Conservation (phyloP, 2,888 invertebrate species). For the Augochlorella aurata region DNA sequence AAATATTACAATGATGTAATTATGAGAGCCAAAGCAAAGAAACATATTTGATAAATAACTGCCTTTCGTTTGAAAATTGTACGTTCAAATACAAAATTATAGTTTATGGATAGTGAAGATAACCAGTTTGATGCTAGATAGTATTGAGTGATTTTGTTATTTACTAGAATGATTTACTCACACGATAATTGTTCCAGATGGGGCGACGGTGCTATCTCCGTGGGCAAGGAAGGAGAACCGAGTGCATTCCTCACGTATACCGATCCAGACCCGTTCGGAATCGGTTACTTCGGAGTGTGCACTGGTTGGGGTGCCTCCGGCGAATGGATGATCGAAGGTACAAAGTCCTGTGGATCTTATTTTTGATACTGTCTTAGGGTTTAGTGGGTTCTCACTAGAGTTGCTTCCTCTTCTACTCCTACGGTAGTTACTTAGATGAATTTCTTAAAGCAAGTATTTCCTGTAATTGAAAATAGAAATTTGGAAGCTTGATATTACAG, state of each 20-base stretch:
- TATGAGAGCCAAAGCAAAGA: no score
- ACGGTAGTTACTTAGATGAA: not conserved
- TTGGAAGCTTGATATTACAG: not conserved
- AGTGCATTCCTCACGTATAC: slow-evolving; percentile 89
- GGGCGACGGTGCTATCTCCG: slow-evolving; percentile 83
- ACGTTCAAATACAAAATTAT: no score
- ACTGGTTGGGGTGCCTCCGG: slow-evolving; percentile 94
- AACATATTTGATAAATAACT: no score
- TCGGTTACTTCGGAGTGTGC: slow-evolving; percentile 90
- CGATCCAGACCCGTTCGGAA: slow-evolving; percentile 88
- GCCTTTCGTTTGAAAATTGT: no score
- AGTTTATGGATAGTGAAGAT: not conserved
- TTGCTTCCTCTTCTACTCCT: not conserved
- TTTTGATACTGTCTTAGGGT: not conserved
- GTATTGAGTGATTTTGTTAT: not conserved
- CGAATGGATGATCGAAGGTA: slow-evolving; percentile 92
- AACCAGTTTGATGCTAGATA: not conserved
- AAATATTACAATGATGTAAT: no score
- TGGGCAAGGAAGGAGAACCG: slow-evolving; percentile 88
- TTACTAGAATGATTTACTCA: not conserved
- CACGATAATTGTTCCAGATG: slow-evolving; percentile 65
- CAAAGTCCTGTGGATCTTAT: slow-evolving; percentile 48
- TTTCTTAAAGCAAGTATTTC: not conserved
- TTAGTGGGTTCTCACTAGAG: not conserved
- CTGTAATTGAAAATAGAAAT: not conserved